Evolutionary conservation across 1,140 invertebrate genomes (phyloP).

Genomic region (Pogonognathellus flavescens): DNA sequence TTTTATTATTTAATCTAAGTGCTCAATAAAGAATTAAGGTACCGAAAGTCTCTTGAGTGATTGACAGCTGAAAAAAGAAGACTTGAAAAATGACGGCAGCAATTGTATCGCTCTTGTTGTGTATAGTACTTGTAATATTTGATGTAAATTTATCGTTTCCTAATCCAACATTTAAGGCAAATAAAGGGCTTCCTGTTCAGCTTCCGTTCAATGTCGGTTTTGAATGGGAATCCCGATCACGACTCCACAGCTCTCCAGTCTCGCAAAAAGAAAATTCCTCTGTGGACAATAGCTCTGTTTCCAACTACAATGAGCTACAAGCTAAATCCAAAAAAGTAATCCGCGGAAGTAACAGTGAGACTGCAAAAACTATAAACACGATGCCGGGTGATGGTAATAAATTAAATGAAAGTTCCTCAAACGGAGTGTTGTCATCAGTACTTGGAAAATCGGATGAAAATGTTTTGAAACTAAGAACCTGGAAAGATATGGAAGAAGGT

Average conservation of each 20-base stretch:
- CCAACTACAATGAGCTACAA: no score
- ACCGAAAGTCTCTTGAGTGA: no score
- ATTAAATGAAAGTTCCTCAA: neutral
- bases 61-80: neutral
- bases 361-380: neutral
- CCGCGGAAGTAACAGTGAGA: neutral
- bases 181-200: neutral
- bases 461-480: neutral
- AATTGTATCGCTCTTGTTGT: neutral
- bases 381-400: neutral
- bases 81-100: neutral
- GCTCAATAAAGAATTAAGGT: no score
- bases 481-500: neutral
- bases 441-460: conserved; percentile 3
- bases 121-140: neutral
- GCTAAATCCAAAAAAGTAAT: no score
- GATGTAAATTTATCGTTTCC: neutral
- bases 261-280: no score
- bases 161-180: neutral
- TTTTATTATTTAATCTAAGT: no score
- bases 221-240: neutral
- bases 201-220: neutral
- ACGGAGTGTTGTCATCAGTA: neutral
- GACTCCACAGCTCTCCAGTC: neutral
- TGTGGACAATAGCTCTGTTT: no score